Conservation (phyloP, 2,113 vertebrate species). For the Athene cunicularia region DNA sequence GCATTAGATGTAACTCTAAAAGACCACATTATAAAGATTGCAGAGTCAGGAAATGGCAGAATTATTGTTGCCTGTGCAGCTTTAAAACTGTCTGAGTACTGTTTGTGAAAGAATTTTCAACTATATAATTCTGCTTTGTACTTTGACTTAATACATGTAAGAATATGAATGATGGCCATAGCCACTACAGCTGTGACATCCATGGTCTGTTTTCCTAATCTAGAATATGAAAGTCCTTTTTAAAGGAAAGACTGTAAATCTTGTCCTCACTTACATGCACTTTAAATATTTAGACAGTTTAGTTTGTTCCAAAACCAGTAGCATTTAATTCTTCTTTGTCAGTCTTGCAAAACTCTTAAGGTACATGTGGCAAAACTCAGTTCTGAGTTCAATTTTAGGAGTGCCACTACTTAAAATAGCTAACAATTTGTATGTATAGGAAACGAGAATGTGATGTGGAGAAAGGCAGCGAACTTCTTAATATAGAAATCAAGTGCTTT, state of each 20-base stretch:
- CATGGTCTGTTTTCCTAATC: neutral
- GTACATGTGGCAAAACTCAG: neutral
- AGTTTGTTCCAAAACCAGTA: constrained; percentile 35
- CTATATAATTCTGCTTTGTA: neutral
- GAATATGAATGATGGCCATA: neutral
- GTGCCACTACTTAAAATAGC: neutral
- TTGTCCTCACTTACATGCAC: neutral
- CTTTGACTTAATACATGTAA: neutral
- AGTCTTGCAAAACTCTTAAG: neutral
- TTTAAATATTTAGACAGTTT: constrained; percentile 46
- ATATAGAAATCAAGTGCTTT: neutral
- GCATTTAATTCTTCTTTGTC: constrained; percentile 13
- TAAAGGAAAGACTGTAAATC: neutral
- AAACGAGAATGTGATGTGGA: neutral
- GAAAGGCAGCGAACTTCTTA: neutral
- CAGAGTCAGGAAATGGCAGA: neutral
- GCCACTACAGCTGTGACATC: neutral
- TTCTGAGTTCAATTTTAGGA: neutral
- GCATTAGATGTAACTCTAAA: neutral
- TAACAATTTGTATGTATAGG: neutral
- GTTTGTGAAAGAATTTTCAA: neutral
- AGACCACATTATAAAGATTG: neutral
- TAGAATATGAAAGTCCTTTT: neutral
- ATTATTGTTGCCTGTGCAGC: neutral
- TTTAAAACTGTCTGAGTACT: neutral